Base-by-base conservation (phyloP, 2,797 vertebrate species). In the Muscicapa comitata region DNA sequence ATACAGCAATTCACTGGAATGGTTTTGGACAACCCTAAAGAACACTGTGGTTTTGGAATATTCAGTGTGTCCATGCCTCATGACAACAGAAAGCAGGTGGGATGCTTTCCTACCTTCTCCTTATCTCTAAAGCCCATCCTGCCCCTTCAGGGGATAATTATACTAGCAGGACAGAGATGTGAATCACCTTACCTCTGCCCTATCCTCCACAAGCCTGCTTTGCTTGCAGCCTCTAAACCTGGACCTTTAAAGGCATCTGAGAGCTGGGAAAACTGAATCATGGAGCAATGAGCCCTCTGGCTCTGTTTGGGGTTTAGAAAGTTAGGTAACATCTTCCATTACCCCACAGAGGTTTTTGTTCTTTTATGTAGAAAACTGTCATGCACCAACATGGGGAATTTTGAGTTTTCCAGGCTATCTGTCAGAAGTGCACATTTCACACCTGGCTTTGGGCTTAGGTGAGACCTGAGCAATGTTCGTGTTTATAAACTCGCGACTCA, bases 401-500 rank as follows among this genome's bases (percentile, higher is more conserved):
- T 31, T 16, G 45, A 67, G 7, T 51, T 89, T 86, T 54, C 33
- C 45, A 86, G 37, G 19, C 29, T 75, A 26, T n/a, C 17, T 73
- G 18, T 28, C 29, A 78, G 25, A 71, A 88, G 55, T 16, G 73
- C 19, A 40, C 10, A 35, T 48, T 48, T 74, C 42, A 65, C 19
- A 51, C 17, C 35, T 65, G 42, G 8, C 6, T 71, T 35, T 53
- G 35, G 33, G 17, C 31, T 66, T 23, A 26, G 19, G 10, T 47
- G 66, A 81, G 13, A 58, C 16, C 35, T 40, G 19, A 62, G 31
- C 19, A 48, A 37, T 0, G 0, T 33, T 79, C 17, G 10, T 1
- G 1, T 62, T 63, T 37, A 25, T 25, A 43, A 82, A 54, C 1
- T 0, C 1, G 1, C 20, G 25, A 40, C 42, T 74, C 0, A 3